These are phyloP conservation scores for Panthera leo DNA, from an alignment of 2,113 vertebrate species.

Conservation along the genomic window DNA sequence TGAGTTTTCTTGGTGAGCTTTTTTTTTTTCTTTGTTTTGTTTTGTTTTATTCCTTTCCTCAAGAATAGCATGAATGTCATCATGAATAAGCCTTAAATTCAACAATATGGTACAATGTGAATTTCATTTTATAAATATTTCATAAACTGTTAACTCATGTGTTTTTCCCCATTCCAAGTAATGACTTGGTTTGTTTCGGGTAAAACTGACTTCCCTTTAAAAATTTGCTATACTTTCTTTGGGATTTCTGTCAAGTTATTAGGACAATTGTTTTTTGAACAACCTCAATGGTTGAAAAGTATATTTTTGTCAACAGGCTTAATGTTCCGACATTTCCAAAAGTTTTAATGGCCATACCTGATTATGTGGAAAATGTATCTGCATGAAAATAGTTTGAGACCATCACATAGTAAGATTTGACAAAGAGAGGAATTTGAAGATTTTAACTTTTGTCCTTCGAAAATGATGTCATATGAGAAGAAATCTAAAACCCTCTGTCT, in stretches of 20 bases:
- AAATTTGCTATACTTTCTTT: background rate
- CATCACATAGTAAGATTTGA: background rate
- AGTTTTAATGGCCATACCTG: background rate
- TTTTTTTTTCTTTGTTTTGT: background rate
- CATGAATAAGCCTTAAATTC: background rate
- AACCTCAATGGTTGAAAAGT: background rate
- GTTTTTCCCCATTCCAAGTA: background rate
- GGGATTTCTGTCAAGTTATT: background rate
- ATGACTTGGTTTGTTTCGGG: background rate
- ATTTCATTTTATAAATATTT: conserved; percentile 17
- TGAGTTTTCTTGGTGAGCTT: background rate
- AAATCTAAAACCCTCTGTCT: background rate
- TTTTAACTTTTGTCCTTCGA: background rate
- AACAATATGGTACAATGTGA: background rate
- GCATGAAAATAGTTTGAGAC: background rate
- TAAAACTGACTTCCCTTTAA: background rate
- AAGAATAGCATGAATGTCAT: background rate
- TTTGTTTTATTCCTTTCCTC: background rate
- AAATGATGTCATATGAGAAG: background rate
- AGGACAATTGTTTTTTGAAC: background rate
- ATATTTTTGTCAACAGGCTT: background rate
- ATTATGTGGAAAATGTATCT: background rate
- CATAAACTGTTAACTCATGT: background rate
- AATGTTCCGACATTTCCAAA: background rate
- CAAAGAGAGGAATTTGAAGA: background rate